Conservation (phyloP, 2,113 vertebrate species). For the Myanophis thanlyinensis region DNA sequence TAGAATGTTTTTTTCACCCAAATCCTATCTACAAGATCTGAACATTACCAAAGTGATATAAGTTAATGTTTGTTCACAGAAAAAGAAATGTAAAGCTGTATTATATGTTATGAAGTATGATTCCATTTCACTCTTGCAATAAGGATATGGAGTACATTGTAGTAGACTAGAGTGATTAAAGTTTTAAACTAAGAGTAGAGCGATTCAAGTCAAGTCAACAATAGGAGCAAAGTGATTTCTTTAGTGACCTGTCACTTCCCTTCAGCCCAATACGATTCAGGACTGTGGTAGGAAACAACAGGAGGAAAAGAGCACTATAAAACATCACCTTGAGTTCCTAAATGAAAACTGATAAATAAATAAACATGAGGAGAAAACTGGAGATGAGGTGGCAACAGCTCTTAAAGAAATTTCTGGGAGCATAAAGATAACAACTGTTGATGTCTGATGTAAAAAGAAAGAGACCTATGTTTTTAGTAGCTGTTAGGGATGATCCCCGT, state of each 20-base stretch:
- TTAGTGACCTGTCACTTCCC: neutral
- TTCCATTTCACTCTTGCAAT: neutral
- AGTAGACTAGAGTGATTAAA: neutral
- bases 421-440: neutral
- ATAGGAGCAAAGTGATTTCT: neutral
- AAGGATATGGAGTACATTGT: neutral
- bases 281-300: neutral
- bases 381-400: neutral
- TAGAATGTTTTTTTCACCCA: constrained; percentile 34
- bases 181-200: neutral
- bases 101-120: neutral
- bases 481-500: no score
- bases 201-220: neutral
- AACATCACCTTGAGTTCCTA: neutral
- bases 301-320: neutral
- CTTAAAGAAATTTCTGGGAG: neutral
- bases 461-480: no score
- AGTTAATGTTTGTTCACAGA: constrained; percentile 28
- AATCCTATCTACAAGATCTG: constrained; percentile 18
- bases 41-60: neutral
- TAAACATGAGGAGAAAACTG: neutral
- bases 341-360: neutral
- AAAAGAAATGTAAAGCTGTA: constrained; percentile 8
- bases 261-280: neutral
- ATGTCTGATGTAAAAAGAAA: neutral